A percentile compares a stretch with the other conserved stretches of the same genome.
Evolutionary conservation across 2,888 invertebrate species (phyloP).

Genomic region (Drepana falcataria): DNA sequence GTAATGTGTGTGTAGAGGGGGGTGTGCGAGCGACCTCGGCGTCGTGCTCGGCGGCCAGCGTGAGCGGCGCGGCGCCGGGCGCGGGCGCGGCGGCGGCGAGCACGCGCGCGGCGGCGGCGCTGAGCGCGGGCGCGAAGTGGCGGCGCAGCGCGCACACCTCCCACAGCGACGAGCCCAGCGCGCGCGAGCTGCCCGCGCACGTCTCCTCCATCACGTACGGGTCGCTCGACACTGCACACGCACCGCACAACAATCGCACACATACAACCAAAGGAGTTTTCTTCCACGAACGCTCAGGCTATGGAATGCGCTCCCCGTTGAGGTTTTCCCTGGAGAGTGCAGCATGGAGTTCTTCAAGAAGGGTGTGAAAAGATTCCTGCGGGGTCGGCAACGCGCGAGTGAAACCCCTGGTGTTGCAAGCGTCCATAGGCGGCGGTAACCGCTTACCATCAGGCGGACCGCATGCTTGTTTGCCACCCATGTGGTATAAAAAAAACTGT

Average conservation of each 20-base stretch:
- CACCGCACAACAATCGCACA: neutral
- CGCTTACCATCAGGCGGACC: no score
- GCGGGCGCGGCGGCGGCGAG: constrained; percentile 23
- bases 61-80: constrained; percentile 10
- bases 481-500: no score
- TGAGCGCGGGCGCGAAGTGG: constrained; percentile 80
- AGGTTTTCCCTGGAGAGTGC: no score
- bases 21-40: neutral
- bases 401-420: no score
- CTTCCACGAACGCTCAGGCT: no score
- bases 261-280: neutral
- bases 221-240: constrained; percentile 79
- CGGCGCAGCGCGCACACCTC: constrained; percentile 87
- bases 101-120: constrained; percentile 80
- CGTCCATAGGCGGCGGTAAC: no score
- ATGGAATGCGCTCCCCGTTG: no score
- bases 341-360: no score
- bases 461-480: no score
- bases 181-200: constrained; percentile 87
- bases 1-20: no score
- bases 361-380: no score
- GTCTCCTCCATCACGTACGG: constrained; percentile 91
- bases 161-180: constrained; percentile 95
- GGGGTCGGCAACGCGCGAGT: no score
- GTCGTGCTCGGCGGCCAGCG: constrained; percentile 3